phyloP scores from a whole-genome alignment of 2,888 invertebrate genomes.

The Drosophila mercatorum region DNA sequence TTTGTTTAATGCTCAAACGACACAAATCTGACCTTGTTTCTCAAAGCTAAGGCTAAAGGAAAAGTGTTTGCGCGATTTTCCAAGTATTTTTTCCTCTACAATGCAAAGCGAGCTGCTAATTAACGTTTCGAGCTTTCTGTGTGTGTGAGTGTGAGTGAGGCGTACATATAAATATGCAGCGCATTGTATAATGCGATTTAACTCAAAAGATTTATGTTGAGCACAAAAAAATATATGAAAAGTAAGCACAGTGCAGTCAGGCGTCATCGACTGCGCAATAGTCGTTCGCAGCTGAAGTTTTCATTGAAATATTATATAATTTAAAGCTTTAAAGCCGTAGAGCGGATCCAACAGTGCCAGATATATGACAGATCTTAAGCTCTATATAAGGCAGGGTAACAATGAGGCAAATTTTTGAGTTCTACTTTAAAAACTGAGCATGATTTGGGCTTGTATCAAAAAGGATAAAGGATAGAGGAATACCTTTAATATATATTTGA shows the following conservation, averaged over 20 bases:
- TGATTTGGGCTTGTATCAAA: neutral
- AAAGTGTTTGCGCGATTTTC: conserved; percentile 36
- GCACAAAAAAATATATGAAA: neutral
- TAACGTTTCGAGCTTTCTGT: conserved; percentile 34
- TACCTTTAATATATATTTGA: no score
- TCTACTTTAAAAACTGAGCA: neutral
- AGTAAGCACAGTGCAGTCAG: neutral
- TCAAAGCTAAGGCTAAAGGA: conserved; percentile 3
- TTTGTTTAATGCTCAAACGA: conserved; percentile 19
- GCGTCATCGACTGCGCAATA: neutral
- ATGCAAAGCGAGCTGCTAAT: conserved; percentile 43
- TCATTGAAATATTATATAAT: neutral
- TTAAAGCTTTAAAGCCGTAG: no score
- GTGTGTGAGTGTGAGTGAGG: neutral
- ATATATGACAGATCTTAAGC: neutral
- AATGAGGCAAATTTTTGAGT: no score
- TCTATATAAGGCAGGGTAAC: neutral
- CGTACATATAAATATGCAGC: conserved; percentile 7
- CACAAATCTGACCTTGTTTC: conserved; percentile 33
- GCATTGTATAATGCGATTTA: conserved; percentile 17
- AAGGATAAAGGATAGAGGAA: no score
- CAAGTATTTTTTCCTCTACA: conserved; percentile 16
- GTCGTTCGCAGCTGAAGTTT: neutral
- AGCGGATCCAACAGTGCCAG: no score
- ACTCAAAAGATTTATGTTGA: conserved; percentile 12